Percentiles rank a stretch among this genome's conserved stretches.
Conservation (phyloP, 2,113 vertebrate species). For the Okapia johnstoni region DNA sequence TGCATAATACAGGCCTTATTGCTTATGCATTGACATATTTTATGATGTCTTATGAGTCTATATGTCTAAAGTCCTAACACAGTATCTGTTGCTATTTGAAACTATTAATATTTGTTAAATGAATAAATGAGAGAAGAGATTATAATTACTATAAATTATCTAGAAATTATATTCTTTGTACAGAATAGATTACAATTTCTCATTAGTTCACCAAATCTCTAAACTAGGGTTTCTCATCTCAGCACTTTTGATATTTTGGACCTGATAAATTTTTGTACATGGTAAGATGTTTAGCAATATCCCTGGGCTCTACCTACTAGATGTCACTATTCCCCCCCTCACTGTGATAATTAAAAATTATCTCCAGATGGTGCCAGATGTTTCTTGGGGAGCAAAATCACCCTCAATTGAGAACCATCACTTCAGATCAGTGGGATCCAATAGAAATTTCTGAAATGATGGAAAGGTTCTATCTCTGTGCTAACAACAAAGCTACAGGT, state of each 20-base stretch:
- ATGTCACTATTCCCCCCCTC: accelerated
- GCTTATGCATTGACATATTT: background rate
- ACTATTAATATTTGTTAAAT: background rate
- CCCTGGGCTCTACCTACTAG: background rate
- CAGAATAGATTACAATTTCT: background rate
- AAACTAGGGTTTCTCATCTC: background rate
- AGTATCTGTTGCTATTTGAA: background rate
- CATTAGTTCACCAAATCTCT: background rate
- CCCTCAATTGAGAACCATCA: background rate
- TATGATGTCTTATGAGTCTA: background rate
- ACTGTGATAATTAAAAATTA: background rate
- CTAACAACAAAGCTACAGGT: background rate
- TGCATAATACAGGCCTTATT: background rate
- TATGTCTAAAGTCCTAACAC: background rate
- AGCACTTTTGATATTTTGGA: background rate
- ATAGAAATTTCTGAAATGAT: background rate
- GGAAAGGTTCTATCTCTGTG: background rate
- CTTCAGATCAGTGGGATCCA: background rate
- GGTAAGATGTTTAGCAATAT: background rate
- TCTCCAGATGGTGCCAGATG: background rate
- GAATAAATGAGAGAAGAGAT: background rate
- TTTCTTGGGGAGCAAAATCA: background rate
- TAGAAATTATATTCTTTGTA: background rate
- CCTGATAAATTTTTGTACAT: background rate
- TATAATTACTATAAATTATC: background rate